Conservation (phyloP, 1,140 invertebrate species). For the Drosophila bifasciata region DNA sequence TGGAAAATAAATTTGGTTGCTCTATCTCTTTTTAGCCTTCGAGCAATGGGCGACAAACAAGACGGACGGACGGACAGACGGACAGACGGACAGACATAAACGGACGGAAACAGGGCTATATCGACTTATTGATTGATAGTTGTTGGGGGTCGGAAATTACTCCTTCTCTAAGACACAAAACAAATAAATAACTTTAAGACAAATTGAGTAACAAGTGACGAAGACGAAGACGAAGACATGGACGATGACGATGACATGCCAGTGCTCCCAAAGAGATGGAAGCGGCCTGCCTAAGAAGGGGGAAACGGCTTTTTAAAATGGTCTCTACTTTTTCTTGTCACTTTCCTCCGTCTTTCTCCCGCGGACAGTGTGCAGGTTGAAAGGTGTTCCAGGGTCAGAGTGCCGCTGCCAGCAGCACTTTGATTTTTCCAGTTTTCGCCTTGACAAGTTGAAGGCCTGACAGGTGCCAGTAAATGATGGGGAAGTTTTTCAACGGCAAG, state of each 20-base stretch:
- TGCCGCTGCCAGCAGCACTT: slow-evolving; percentile 9
- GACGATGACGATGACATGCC: background rate
- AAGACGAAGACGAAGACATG: slow-evolving; percentile 29
- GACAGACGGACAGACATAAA: too few species aligned
- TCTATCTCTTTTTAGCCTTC: too few species aligned
- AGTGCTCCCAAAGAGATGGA: background rate
- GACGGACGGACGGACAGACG: too few species aligned
- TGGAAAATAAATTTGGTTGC: too few species aligned
- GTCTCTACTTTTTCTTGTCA: slow-evolving; percentile 17
- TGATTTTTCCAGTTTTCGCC: slow-evolving; percentile 50
- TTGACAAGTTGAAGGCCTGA: slow-evolving; percentile 43
- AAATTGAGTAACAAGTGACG: slow-evolving; percentile 78
- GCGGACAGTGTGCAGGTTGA: background rate
- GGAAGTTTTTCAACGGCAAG: slow-evolving; percentile 32
- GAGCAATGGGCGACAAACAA: too few species aligned
- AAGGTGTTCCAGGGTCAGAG: slow-evolving; percentile 50
- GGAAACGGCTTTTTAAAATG: slow-evolving; percentile 20
- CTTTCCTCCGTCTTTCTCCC: slow-evolving; percentile 25
- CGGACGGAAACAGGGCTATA: too few species aligned
- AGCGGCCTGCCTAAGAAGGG: background rate
- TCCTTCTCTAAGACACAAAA: too few species aligned
- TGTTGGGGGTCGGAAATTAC: too few species aligned
- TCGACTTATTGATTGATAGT: too few species aligned
- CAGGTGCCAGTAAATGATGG: slow-evolving; percentile 49
- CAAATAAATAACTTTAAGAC: slow-evolving; percentile 67